Percentiles rank a stretch among this genome's conserved stretches.
Evolutionary conservation across 2,797 vertebrate species (phyloP).

Genomic region (Columba guinea): DNA sequence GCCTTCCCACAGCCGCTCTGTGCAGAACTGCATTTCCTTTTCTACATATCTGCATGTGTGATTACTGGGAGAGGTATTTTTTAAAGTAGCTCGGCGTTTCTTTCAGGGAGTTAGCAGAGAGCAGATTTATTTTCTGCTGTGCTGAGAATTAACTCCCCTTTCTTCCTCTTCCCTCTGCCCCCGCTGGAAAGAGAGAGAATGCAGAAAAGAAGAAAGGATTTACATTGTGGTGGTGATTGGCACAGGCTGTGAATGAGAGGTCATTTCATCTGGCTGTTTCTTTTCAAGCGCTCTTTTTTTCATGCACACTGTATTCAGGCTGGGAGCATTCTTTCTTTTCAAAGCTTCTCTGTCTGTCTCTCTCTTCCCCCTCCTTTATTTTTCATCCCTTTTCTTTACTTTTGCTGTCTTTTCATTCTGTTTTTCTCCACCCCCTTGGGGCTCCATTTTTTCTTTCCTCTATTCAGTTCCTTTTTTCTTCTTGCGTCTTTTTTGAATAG

Average conservation of each 20-base stretch:
- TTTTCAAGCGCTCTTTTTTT: slow-evolving; percentile 77
- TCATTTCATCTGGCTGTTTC: slow-evolving; percentile 77
- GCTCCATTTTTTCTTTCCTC: slow-evolving; percentile 60
- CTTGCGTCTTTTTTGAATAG: slow-evolving; percentile 73
- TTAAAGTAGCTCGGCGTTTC: not conserved
- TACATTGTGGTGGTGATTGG: slow-evolving; percentile 76
- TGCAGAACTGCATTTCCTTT: not conserved
- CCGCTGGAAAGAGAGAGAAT: slow-evolving; percentile 74
- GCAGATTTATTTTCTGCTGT: slow-evolving; percentile 67
- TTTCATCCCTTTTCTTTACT: slow-evolving; percentile 75
- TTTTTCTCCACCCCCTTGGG: slow-evolving; percentile 71
- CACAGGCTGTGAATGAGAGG: slow-evolving; percentile 75
- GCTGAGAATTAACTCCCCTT: slow-evolving; percentile 71
- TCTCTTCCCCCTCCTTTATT: slow-evolving; percentile 74
- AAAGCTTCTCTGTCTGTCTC: slow-evolving; percentile 76
- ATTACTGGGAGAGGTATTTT: not conserved
- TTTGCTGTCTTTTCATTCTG: slow-evolving; percentile 74
- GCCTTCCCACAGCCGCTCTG: not conserved
- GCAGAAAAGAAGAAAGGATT: slow-evolving; percentile 74
- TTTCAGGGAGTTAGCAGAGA: slow-evolving; percentile 25
- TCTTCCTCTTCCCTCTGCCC: slow-evolving; percentile 66
- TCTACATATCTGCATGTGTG: not conserved
- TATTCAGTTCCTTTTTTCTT: slow-evolving; percentile 70
- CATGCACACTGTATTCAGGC: slow-evolving; percentile 72
- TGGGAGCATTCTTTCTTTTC: slow-evolving; percentile 77